Evolutionary conservation across 1,140 invertebrate genomes (phyloP), one percentile per base, ranked within the genome.

Genomic region (Lysiphlebus fabarum): DNA sequence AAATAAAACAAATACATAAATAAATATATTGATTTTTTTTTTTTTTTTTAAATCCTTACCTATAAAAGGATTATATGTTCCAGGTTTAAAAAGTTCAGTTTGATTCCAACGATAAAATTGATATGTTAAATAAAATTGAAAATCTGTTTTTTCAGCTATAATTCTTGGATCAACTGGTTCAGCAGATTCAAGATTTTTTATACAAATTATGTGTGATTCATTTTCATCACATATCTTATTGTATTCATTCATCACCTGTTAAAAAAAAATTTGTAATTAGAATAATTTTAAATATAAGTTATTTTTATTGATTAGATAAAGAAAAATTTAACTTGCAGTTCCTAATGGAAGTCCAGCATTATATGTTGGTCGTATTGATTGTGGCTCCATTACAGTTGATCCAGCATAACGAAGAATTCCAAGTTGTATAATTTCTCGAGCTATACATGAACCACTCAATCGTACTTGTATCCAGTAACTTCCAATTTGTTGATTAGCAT

Each of bases 401-500:
- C 53, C 53, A 17, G 9, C 56, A 53, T 84, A 84, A 40, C 72
- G 63, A 33, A 84, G 61, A 55, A 83, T 73, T 6, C 80, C 82
- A 26, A 72, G 65, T 65, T 82, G 80, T 59, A 76, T 67, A 41
- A 80, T 74, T 47, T 62, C 66, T 26, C 67, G 74, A 17, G 65
- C 65, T 33, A 65, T 66, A 63, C 82, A 83, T 47, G 78, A 76
- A 1, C 73, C 70, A 2, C 78, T 62, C 9, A 74, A 73, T 47
- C 71, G 70, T 7, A 76, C 74, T 37, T 76, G 68, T 8, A 83
- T 75, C 81, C 79, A 83, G 60, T 84, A 84, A 8, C 65, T 73
- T 1, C 57, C 67, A 5, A 69, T 57, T 0, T 50, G 1, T 14
- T 80, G 69, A 61, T 72, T 69, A 4, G 82, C 74, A 7, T 69